Conservation (phyloP, 1,140 invertebrate species). For the Camponotus floridanus region DNA sequence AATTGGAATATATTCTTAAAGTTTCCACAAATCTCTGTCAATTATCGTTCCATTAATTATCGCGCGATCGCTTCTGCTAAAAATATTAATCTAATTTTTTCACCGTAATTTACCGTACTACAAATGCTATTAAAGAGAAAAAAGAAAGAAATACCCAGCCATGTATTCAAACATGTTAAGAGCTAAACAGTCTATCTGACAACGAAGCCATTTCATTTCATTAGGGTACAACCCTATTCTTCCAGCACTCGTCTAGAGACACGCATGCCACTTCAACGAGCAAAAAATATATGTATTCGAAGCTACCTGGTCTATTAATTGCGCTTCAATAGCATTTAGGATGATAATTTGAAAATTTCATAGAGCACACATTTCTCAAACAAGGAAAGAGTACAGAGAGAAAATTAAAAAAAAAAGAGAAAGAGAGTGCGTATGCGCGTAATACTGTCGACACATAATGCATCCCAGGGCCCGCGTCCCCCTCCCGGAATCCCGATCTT, state of each 20-base stretch:
- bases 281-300: neutral
- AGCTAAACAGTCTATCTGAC: neutral
- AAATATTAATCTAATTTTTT: neutral
- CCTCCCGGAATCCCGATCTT: slow-evolving; percentile 71
- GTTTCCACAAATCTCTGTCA: neutral
- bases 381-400: neutral
- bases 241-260: neutral
- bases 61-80: neutral
- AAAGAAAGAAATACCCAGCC: neutral
- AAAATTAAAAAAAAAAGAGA: neutral
- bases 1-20: neutral
- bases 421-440: slow-evolving; percentile 6
- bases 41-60: neutral
- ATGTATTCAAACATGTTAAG: neutral
- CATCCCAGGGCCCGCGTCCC: slow-evolving; percentile 49
- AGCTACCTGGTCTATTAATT: neutral
- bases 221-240: neutral
- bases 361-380: slow-evolving; percentile 38
- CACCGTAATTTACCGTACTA: neutral
- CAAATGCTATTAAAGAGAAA: neutral
- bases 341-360: neutral
- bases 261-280: neutral
- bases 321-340: neutral
- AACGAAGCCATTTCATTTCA: neutral
- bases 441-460: slow-evolving; percentile 59